Evolutionary conservation across 2,888 invertebrate genomes (phyloP), one percentile per base, ranked within the genome.

Genomic region (Platerodrilus igneus): DNA sequence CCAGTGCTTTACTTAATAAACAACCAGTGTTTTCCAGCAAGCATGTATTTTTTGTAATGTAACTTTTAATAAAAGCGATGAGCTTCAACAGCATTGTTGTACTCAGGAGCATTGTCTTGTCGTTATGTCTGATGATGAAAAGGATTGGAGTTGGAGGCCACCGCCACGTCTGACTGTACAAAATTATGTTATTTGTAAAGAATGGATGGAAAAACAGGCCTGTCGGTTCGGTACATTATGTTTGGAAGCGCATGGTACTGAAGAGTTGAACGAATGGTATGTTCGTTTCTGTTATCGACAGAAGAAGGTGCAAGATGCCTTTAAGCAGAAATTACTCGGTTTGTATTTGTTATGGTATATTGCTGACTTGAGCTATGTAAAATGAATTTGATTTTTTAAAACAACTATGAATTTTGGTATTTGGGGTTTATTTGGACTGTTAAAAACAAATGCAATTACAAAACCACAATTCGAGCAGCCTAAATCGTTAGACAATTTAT

Each of bases 251-350:
- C 86, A 86, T 58, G 81, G 83, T 2, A 63, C 72, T 13, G 80
- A 78, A 29, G 86, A 86, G 62, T 64, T 86, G 5, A 72, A 74
- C 14, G 85, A 86, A 63, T 86, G 86, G 86, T 77, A 78, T 53
- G 78, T 81, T 50, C 67, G 84, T 38, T 83, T 83, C 60, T 78
- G 80, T 50, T 80, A 81, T 57, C 69, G 81, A 11, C 70, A 74
- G 49, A 79, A 77, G 76, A 75, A 75, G 50, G 60, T 78, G 39
- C 74, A 78, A 57, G 69, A 75, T 49, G 81, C 81, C 4, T 77
- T n/a, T n/a, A n/a, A n/a, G n/a, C n/a, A n/a, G n/a, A n/a, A n/a
- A n/a, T n/a, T n/a, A n/a, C n/a, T n/a, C n/a, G n/a, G n/a, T n/a
- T n/a, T n/a, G n/a, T n/a, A n/a, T n/a, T n/a, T n/a, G n/a, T n/a